Evolutionary conservation across 92 coral and sea anemone genomes (phyloP).

Genomic region (Zoanthus solanderi): DNA sequence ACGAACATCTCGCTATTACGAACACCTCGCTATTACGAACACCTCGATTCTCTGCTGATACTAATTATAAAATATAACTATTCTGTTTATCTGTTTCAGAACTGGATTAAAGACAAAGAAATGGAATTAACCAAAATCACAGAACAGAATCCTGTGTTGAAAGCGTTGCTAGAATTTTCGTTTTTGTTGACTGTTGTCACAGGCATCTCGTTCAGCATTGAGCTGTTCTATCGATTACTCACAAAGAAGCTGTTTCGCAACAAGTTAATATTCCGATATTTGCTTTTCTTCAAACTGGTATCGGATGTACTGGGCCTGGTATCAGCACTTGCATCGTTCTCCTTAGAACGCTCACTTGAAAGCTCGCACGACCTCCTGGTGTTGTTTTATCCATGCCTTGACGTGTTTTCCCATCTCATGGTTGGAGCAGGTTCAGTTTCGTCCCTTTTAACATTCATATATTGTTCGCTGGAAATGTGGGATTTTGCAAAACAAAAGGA

Average conservation of each 20-base stretch:
- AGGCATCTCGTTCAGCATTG: not conserved
- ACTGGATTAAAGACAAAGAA: not conserved
- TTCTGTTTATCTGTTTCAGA: not conserved
- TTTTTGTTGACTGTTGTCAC: conserved; percentile 1
- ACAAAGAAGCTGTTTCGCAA: conserved; percentile 5
- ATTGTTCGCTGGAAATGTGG: not conserved
- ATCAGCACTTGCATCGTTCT: conserved; percentile 4
- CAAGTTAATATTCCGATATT: not conserved
- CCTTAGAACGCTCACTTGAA: not conserved
- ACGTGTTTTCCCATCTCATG: not conserved
- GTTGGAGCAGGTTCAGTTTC: not conserved
- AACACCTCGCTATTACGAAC: too few species aligned
- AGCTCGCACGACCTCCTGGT: not conserved
- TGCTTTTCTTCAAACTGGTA: conserved; percentile 12
- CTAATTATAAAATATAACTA: not conserved
- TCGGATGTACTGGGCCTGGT: conserved; percentile 8
- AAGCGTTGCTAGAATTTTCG: not conserved
- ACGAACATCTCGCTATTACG: too few species aligned
- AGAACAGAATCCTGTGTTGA: not conserved
- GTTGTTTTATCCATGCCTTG: not conserved
- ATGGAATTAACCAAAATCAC: not conserved
- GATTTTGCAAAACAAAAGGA: not conserved
- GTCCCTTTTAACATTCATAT: not conserved
- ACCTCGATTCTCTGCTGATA: too few species aligned
- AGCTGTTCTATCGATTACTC: not conserved